A percentile compares a stretch with the other conserved stretches of the same genome.
Evolutionary conservation across 2,797 vertebrate genomes (phyloP).

Genomic region (Aeoliscus strigatus): DNA sequence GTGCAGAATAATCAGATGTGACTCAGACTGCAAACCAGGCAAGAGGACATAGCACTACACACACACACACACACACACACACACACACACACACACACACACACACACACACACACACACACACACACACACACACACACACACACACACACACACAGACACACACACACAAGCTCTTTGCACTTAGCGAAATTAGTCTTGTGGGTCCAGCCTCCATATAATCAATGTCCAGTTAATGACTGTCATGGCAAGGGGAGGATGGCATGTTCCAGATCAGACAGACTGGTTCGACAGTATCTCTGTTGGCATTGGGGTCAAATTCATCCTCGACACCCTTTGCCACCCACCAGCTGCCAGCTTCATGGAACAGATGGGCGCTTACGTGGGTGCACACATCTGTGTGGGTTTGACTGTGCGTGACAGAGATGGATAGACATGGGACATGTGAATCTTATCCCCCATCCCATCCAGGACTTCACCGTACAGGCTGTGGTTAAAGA

Average conservation of each 20-base stretch:
- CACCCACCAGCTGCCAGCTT: conserved; percentile 43
- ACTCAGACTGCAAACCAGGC: too few species aligned
- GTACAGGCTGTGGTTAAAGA: background rate
- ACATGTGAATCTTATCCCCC: conserved; percentile 17
- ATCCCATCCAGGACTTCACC: conserved; percentile 9
- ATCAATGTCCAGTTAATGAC: conserved; percentile 63
- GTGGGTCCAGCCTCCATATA: conserved; percentile 44
- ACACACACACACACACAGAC: conserved; percentile 1
- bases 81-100: too few species aligned
- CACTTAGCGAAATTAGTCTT: conserved; percentile 62
- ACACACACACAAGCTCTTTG: conserved; percentile 34
- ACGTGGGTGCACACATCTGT: conserved; percentile 1
- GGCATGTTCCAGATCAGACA: conserved; percentile 18
- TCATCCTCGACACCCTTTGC: conserved; percentile 16
- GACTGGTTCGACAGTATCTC: conserved; percentile 18
- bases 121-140: conserved; percentile 4
- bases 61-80: conserved; percentile 11
- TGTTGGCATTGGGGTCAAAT: conserved; percentile 32
- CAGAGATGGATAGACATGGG: conserved; percentile 1
- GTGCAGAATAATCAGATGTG: too few species aligned
- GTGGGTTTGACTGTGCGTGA: background rate
- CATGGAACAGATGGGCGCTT: conserved; percentile 47
- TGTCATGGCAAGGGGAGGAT: conserved; percentile 37
- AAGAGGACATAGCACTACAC: conserved; percentile 16
- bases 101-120: conserved; percentile 9